Percentiles rank a stretch among this genome's conserved stretches.
Conservation (phyloP, 2,888 invertebrate species). For the Brachypalpus laphriformis region DNA sequence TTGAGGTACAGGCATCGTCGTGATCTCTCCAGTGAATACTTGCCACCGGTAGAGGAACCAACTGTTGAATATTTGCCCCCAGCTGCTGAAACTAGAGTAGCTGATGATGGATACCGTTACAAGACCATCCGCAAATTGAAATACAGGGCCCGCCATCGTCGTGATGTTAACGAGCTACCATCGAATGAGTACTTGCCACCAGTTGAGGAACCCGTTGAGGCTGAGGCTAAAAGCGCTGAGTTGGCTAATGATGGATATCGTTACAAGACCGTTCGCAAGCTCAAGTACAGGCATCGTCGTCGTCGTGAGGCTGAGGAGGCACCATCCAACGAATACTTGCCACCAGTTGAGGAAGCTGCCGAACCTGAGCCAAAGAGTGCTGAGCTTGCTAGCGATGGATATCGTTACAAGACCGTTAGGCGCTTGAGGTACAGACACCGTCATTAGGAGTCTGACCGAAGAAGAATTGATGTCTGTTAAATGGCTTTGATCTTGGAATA, state of each 20-base stretch:
- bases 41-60: conserved; percentile 78
- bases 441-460: conserved; percentile 74
- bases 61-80: conserved; percentile 79
- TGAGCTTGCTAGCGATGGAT: conserved; percentile 80
- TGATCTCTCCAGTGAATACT: conserved; percentile 78
- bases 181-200: conserved; percentile 79
- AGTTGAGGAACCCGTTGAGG: conserved; percentile 74
- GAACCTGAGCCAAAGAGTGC: conserved; percentile 76
- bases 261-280: conserved; percentile 78
- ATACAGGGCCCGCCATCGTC: conserved; percentile 80
- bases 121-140: conserved; percentile 81
- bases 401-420: conserved; percentile 81
- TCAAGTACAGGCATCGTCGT: conserved; percentile 76
- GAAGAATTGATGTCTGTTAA: background rate
- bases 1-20: conserved; percentile 78
- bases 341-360: conserved; percentile 76
- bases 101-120: conserved; percentile 80
- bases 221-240: conserved; percentile 79
- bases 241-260: conserved; percentile 78
- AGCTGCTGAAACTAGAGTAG: conserved; percentile 77
- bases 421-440: conserved; percentile 79
- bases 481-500: background rate
- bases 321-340: conserved; percentile 78
- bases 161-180: conserved; percentile 79
- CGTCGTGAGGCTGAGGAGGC: conserved; percentile 60